Percentiles rank a stretch among this genome's conserved stretches.
Evolutionary conservation across 2,888 invertebrate species (phyloP).

Genomic region (Allophyes oxyacanthae): DNA sequence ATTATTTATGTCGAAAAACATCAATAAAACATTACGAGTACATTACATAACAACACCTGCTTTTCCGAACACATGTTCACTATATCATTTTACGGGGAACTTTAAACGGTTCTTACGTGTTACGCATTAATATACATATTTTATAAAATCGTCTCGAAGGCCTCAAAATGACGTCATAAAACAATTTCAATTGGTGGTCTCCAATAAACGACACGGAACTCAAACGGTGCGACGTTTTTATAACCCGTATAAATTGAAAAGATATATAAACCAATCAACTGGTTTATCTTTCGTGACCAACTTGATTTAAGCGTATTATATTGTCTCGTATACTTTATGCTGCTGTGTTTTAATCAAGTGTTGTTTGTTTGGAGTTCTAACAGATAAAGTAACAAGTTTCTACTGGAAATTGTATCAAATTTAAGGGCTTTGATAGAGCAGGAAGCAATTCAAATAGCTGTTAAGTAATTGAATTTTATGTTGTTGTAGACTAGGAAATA

Average conservation of each 20-base stretch:
- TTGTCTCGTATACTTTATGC: constrained; percentile 35
- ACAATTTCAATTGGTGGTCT: constrained; percentile 54
- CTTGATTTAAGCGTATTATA: constrained; percentile 54
- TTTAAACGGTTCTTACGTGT: constrained; percentile 26
- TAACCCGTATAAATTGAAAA: constrained; percentile 65
- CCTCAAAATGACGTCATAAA: constrained; percentile 51
- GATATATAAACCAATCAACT: constrained; percentile 63
- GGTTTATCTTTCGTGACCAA: constrained; percentile 57
- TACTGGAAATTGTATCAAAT: constrained; percentile 21
- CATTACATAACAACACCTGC: constrained; percentile 46
- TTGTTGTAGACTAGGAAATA: constrained; percentile 2
- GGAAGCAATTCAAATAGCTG: constrained; percentile 28
- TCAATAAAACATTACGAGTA: constrained; percentile 29
- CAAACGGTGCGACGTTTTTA: constrained; percentile 60
- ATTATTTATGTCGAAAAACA: constrained; percentile 27
- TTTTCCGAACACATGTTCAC: constrained; percentile 36
- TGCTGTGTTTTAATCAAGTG: constrained; percentile 28
- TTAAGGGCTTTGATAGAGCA: constrained; percentile 10
- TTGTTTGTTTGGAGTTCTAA: constrained; percentile 23
- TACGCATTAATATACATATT: constrained; percentile 35
- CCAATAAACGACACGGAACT: constrained; percentile 56
- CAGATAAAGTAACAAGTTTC: constrained; percentile 28
- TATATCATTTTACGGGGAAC: constrained; percentile 24
- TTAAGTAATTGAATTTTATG: constrained; percentile 34
- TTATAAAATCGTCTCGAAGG: constrained; percentile 36